phyloP scores from a whole-genome alignment of 2,888 invertebrate species.

The Andrena hattorfiana region DNA sequence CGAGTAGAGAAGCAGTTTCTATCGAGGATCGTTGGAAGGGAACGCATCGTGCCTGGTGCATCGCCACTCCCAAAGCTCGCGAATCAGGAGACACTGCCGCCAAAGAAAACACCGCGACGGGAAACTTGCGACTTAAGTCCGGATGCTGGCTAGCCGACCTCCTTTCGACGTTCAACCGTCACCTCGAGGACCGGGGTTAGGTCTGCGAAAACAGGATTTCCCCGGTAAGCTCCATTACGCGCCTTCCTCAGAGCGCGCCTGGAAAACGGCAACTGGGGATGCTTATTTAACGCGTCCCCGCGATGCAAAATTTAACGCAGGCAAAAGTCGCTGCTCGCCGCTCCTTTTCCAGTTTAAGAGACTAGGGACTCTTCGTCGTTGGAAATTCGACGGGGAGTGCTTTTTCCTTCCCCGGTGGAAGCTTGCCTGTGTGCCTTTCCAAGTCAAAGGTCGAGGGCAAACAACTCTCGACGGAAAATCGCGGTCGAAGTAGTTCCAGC shows the following conservation, averaged over 20 bases:
- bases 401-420: background rate
- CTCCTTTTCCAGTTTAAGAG: background rate
- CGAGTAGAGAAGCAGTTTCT: no score
- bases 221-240: slow-evolving; percentile 65
- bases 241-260: slow-evolving; percentile 15
- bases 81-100: background rate
- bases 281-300: slow-evolving; percentile 51
- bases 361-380: background rate
- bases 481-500: background rate
- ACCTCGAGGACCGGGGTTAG: slow-evolving; percentile 43
- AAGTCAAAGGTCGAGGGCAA: background rate
- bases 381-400: slow-evolving; percentile 11
- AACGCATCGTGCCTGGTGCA: background rate
- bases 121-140: slow-evolving; percentile 40
- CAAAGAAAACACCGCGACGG: slow-evolving; percentile 41
- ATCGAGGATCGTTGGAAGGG: background rate
- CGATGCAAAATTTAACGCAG: slow-evolving; percentile 31
- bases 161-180: slow-evolving; percentile 41
- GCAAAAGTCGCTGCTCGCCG: background rate
- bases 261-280: slow-evolving; percentile 19
- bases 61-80: slow-evolving; percentile 23
- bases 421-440: background rate
- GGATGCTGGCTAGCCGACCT: slow-evolving; percentile 24
- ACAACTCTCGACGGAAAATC: background rate
- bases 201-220: slow-evolving; percentile 68